Evolutionary conservation across 2,113 vertebrate genomes (phyloP).

Genomic region (Scolopax mira): DNA sequence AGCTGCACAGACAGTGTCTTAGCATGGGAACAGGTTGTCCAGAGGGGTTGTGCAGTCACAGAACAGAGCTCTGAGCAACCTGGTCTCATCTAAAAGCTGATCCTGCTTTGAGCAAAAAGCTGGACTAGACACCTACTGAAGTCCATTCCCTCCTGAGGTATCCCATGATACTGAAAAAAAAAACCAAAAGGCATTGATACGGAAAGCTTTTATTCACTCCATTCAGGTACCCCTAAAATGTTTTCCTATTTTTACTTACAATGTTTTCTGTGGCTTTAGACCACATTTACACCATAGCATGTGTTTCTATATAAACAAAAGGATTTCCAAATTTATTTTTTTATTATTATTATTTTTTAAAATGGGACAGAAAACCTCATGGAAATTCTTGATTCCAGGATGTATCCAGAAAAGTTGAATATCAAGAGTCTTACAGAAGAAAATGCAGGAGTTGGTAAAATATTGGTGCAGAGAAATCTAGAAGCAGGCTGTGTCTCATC

Average conservation of each 20-base stretch:
- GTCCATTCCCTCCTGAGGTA: background rate
- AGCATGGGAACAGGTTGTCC: background rate
- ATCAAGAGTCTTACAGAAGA: background rate
- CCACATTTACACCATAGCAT: background rate
- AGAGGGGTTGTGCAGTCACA: background rate
- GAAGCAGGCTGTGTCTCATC: background rate
- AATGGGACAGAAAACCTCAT: background rate
- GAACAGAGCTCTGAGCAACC: background rate
- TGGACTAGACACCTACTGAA: background rate
- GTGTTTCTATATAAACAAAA: background rate
- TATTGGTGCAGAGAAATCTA: background rate
- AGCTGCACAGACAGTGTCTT: background rate
- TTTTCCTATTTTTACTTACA: background rate
- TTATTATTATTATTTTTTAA: background rate
- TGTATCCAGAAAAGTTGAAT: background rate
- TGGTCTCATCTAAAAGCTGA: background rate
- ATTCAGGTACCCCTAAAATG: background rate
- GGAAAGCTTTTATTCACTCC: background rate
- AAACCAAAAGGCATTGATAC: fast-evolving
- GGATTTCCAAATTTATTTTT: background rate
- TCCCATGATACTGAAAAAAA: background rate
- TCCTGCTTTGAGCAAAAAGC: background rate
- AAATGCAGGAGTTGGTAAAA: background rate
- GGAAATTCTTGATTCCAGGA: background rate
- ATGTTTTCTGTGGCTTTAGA: background rate